Evolutionary conservation across 2,113 vertebrate genomes (phyloP).

Genomic region (Mohoua ochrocephala): DNA sequence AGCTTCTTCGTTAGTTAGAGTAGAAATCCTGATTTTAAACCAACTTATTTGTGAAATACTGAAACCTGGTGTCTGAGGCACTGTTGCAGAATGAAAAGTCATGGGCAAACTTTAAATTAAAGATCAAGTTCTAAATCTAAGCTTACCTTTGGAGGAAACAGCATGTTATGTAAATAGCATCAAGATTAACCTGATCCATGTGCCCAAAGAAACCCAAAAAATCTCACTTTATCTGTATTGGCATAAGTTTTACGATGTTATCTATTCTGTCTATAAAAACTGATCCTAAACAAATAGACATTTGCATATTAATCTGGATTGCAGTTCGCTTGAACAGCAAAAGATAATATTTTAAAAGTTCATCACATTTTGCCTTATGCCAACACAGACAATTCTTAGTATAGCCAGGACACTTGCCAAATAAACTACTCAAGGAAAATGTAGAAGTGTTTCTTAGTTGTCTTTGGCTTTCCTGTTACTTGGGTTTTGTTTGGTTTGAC

Average conservation of each 20-base stretch:
- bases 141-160: neutral
- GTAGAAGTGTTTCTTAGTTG: neutral
- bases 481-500: neutral
- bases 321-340: neutral
- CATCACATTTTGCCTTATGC: neutral
- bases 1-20: neutral
- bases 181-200: neutral
- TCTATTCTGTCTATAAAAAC: constrained; percentile 31
- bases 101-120: neutral
- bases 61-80: neutral
- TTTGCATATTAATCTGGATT: constrained; percentile 42
- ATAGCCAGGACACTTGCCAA: neutral
- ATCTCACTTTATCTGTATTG: neutral
- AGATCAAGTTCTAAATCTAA: neutral
- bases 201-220: neutral
- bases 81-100: neutral
- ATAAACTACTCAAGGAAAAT: neutral
- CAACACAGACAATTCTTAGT: neutral
- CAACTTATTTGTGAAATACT: neutral
- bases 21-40: neutral
- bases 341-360: constrained; percentile 24
- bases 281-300: neutral
- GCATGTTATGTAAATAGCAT: neutral
- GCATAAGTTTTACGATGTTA: neutral
- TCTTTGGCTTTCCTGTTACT: neutral